Percentiles rank a stretch among this genome's conserved stretches.
These are phyloP conservation scores for Brachymystax lenok DNA, from an alignment of 2,797 vertebrate species.

Conservation along the genomic window DNA sequence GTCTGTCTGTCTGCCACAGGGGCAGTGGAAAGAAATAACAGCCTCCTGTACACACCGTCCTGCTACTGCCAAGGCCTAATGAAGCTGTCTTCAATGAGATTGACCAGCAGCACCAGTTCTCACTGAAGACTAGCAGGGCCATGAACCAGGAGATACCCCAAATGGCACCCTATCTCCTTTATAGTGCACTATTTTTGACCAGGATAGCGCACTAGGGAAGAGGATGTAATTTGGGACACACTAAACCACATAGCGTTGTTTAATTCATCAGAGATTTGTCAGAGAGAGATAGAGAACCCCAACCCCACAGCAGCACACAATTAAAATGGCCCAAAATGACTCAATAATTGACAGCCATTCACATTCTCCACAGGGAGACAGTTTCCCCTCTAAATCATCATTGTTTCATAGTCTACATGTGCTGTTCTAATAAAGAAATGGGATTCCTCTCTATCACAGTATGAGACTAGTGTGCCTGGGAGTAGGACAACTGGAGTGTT, in stretches of 20 bases:
- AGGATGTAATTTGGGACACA: no score
- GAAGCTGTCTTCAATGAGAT: constrained; percentile 30
- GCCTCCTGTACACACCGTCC: constrained; percentile 29
- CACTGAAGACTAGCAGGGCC: not conserved
- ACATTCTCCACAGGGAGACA: constrained; percentile 53
- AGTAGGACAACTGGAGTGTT: no score
- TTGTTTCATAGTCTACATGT: no score
- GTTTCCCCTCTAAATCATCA: no score
- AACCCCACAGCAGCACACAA: constrained; percentile 68
- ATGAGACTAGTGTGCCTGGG: no score
- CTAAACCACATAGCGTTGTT: no score
- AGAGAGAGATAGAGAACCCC: constrained; percentile 34
- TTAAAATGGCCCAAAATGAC: constrained; percentile 69
- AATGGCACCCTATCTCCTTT: no score
- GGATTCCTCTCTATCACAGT: no score
- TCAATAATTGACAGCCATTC: constrained; percentile 64
- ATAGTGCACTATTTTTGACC: no score
- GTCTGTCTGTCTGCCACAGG: constrained; percentile 43
- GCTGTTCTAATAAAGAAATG: no score
- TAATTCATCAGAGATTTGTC: no score
- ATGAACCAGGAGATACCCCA: not conserved
- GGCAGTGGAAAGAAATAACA: constrained; percentile 25
- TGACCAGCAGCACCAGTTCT: not conserved
- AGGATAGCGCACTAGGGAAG: no score
- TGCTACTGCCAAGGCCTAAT: constrained; percentile 40